Evolutionary conservation across 2,113 vertebrate genomes (phyloP).

Genomic region (Sapayoa aenigma): DNA sequence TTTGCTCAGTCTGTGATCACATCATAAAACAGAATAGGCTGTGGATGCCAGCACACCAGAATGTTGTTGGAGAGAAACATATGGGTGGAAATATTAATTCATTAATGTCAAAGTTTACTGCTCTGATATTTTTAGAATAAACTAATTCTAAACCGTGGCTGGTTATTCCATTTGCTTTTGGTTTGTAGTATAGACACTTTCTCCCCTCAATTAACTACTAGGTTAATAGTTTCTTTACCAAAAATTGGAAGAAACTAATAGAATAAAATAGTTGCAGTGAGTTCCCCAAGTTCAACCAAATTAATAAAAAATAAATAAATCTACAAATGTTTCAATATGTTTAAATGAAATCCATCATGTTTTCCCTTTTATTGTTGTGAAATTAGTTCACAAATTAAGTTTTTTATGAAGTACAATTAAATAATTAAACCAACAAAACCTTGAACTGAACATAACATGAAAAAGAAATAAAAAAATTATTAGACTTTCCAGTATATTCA

Average conservation of each 20-base stretch:
- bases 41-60: constrained; percentile 28
- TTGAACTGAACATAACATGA: neutral
- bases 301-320: neutral
- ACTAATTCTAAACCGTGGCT: neutral
- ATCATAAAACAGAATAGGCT: constrained; percentile 26
- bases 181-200: neutral
- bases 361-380: neutral
- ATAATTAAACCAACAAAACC: neutral
- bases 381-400: neutral
- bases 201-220: rapidly evolving
- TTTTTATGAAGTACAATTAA: neutral
- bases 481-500: neutral
- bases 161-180: neutral
- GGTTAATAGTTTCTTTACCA: neutral
- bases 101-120: neutral
- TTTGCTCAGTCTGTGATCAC: neutral
- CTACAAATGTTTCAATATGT: neutral
- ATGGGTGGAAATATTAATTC: constrained; percentile 33
- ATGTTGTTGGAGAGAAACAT: constrained; percentile 48
- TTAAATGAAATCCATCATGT: neutral
- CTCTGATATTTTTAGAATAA: constrained; percentile 1
- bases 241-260: neutral
- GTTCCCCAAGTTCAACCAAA: neutral
- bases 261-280: neutral
- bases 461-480: neutral